Conservation (phyloP, 2,113 vertebrate species). For the Gnathonemus longibarbis region DNA sequence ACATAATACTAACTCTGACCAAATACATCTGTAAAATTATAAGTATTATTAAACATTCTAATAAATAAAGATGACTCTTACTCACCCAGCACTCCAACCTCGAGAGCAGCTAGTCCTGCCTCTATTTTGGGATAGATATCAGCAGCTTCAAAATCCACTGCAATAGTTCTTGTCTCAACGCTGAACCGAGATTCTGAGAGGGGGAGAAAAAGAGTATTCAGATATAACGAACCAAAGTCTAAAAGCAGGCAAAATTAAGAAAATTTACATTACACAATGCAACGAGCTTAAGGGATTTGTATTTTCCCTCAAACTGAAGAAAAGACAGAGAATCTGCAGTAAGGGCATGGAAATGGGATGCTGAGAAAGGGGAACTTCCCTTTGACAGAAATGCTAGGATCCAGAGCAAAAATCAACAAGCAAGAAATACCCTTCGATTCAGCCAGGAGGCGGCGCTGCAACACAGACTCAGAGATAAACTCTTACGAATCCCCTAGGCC, state of each 20-base stretch:
- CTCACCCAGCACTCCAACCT: conserved; percentile 87
- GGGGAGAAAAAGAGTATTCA: conserved; percentile 1
- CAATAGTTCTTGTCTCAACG: conserved; percentile 82
- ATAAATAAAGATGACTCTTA: conserved; percentile 15
- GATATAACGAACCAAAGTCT: no score
- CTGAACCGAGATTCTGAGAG: conserved; percentile 73
- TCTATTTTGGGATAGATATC: conserved; percentile 80
- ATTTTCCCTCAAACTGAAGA: not conserved
- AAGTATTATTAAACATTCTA: not conserved
- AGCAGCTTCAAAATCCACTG: conserved; percentile 72
- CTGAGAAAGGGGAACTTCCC: not conserved
- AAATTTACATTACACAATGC: not conserved
- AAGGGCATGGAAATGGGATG: not conserved
- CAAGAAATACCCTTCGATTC: not conserved
- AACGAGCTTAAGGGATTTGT: not conserved
- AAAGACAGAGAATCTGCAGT: not conserved
- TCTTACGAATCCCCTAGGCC: conserved; percentile 18
- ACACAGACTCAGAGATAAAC: not conserved
- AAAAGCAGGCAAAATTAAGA: not conserved
- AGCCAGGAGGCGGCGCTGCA: conserved; percentile 48
- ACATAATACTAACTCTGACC: not conserved
- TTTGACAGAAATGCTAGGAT: not conserved
- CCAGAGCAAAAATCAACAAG: not conserved
- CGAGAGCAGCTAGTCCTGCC: conserved; percentile 67
- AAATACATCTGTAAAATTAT: not conserved